A percentile compares a stretch with the other conserved stretches of the same genome.
phyloP scores from a whole-genome alignment of 1,140 invertebrate species.

The Hyposmocoma kahamanoa region DNA sequence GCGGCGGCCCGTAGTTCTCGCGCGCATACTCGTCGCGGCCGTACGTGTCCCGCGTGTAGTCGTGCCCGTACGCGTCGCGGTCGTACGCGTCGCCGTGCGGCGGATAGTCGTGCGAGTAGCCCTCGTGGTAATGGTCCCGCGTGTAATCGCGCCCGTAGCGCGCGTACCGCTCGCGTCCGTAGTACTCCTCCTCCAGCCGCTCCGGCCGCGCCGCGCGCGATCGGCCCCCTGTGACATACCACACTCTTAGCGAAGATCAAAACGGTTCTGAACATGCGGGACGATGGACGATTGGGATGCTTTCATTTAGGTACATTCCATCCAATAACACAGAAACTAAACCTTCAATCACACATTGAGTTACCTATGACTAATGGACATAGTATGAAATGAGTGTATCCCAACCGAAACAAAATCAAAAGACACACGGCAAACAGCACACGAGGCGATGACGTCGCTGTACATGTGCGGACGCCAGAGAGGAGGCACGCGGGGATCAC shows the following conservation, averaged over 20 bases:
- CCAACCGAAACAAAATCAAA: not conserved
- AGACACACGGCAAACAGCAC: constrained; percentile 25
- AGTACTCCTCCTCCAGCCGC: constrained; percentile 67
- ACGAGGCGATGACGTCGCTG: constrained; percentile 13
- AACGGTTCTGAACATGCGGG: not conserved
- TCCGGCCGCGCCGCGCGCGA: constrained; percentile 50
- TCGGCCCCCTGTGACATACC: constrained; percentile 40
- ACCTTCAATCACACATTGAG: no score
- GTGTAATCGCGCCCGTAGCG: constrained; percentile 52
- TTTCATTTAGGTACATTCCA: no score
- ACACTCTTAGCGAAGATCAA: not conserved
- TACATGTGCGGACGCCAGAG: not conserved
- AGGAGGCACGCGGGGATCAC: constrained; percentile 18
- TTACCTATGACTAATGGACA: no score
- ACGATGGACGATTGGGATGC: no score
- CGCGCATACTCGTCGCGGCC: constrained; percentile 15
- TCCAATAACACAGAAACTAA: no score
- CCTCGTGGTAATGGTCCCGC: constrained; percentile 44
- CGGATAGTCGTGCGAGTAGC: constrained; percentile 27
- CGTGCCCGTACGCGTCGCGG: constrained; percentile 18
- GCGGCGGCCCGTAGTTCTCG: constrained; percentile 27
- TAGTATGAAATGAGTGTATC: not conserved
- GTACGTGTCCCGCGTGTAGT: constrained; percentile 24
- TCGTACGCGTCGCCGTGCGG: constrained; percentile 18
- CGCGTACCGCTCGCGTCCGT: constrained; percentile 54